Evolutionary conservation across 2,113 vertebrate genomes (phyloP).

Genomic region (Sturnira hondurensis): DNA sequence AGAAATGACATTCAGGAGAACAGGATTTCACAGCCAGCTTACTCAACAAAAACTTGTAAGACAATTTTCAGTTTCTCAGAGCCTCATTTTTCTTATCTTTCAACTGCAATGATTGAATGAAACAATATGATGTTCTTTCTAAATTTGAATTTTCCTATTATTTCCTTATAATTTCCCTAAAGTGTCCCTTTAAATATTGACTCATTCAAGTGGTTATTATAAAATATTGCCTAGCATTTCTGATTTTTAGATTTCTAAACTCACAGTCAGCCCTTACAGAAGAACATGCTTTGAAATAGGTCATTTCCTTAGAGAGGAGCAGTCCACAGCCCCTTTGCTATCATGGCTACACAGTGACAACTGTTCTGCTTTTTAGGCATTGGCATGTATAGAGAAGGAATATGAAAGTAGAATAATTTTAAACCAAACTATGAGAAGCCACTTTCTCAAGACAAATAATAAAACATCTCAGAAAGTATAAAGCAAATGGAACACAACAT

Average conservation of each 20-base stretch:
- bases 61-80: background rate
- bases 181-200: background rate
- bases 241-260: background rate
- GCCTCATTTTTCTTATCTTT: background rate
- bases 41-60: background rate
- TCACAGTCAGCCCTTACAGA: background rate
- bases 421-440: background rate
- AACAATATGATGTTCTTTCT: background rate
- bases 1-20: background rate
- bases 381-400: background rate
- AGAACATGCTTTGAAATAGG: background rate
- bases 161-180: background rate
- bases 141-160: background rate
- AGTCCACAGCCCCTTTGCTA: background rate
- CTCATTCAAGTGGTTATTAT: background rate
- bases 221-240: background rate
- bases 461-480: background rate
- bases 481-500: background rate
- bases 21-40: background rate
- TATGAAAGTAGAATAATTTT: background rate
- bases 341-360: background rate
- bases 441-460: background rate
- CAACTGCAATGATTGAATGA: background rate
- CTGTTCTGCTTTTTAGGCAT: background rate
- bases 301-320: background rate